phyloP scores from a whole-genome alignment of 1,140 invertebrate genomes.

The Popillia japonica region DNA sequence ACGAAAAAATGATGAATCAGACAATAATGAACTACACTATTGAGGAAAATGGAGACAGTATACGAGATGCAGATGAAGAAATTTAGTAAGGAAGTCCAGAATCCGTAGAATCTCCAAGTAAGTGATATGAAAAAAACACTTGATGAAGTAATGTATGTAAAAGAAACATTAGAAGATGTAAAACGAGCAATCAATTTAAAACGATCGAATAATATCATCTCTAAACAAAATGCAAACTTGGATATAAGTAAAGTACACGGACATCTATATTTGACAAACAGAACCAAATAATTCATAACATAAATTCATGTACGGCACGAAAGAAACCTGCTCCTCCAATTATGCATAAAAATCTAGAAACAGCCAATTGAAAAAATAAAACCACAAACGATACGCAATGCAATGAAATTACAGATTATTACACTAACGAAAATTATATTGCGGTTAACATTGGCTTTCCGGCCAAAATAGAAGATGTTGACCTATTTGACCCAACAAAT shows the following conservation, averaged over 20 bases:
- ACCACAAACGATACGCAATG: too few relatives aligned
- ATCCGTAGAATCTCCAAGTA: too few relatives aligned
- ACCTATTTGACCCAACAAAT: too few relatives aligned
- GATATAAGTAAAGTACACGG: background rate
- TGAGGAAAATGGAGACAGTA: background rate
- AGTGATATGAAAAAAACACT: too few relatives aligned
- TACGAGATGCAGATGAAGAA: background rate
- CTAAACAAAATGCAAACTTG: background rate
- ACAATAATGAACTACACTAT: background rate
- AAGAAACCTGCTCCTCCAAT: background rate
- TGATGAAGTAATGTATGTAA: background rate
- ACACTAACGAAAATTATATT: background rate
- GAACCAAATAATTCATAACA: background rate
- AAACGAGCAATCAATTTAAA: background rate
- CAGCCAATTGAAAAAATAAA: background rate
- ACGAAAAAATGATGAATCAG: background rate
- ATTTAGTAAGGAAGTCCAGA: background rate
- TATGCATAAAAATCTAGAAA: background rate
- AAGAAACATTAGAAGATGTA: background rate
- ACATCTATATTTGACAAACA: too few relatives aligned
- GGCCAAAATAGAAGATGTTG: background rate
- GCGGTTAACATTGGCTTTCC: background rate
- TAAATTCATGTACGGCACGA: background rate
- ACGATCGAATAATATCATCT: conserved; percentile 1
- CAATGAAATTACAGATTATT: conserved; percentile 7